A percentile compares a stretch with the other conserved stretches of the same genome.
Conservation (phyloP, 92 coral and sea anemone genomes). For the Diadumene lineata region DNA sequence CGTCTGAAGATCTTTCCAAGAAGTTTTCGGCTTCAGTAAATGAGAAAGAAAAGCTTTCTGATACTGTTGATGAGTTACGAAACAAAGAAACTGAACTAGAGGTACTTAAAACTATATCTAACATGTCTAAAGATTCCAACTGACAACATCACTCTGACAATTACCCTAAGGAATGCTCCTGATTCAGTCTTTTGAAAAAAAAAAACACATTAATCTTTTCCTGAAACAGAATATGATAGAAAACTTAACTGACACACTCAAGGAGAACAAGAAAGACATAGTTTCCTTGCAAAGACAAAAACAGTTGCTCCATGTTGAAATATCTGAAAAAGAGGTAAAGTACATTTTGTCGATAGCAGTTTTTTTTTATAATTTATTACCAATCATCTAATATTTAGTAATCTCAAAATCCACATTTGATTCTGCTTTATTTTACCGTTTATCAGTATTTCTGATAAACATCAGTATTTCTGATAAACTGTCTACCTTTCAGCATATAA, state of each 20-base stretch:
- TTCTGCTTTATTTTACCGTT: too few species aligned
- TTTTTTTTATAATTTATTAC: too few species aligned
- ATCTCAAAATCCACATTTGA: too few species aligned
- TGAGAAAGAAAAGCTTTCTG: slow-evolving; percentile 31
- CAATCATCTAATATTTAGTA: too few species aligned
- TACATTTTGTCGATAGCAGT: background rate
- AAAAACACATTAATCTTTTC: background rate
- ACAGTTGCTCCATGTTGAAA: background rate
- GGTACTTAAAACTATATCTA: too few species aligned
- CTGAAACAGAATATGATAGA: slow-evolving; percentile 8
- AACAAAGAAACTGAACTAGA: slow-evolving; percentile 37
- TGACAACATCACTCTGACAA: too few species aligned
- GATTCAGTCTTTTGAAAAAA: too few species aligned
- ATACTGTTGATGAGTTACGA: slow-evolving; percentile 13
- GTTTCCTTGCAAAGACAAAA: slow-evolving; percentile 19
- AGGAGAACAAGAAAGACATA: slow-evolving; percentile 46
- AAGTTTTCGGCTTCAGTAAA: slow-evolving; percentile 11
- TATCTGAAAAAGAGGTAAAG: slow-evolving; percentile 55
- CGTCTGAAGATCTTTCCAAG: slow-evolving; percentile 40
- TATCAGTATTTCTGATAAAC: too few species aligned
- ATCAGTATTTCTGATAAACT: too few species aligned
- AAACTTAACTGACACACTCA: slow-evolving; percentile 33
- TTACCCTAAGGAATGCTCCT: too few species aligned
- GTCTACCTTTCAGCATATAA: too few species aligned
- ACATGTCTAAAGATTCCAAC: too few species aligned